Base-by-base conservation (phyloP, 2,113 vertebrate species). In the Onychorhynchus coronatus region DNA sequence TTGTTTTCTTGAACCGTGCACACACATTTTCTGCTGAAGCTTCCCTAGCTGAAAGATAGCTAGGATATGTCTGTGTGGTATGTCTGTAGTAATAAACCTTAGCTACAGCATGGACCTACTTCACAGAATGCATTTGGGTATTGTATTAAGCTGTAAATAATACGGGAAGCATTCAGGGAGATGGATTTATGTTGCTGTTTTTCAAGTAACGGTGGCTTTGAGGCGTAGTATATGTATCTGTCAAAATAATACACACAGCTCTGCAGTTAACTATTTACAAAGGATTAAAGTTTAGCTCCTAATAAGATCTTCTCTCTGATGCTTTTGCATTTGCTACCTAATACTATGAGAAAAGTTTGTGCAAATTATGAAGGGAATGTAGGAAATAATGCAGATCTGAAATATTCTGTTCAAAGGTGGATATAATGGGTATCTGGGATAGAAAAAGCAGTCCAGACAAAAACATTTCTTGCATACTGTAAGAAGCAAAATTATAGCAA, bases 201-300 rank as follows among this genome's bases (percentile, higher is more conserved):
- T 96, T 90, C 72, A 75, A 74, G 85, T 75, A 95, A 91, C 5
- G 1, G 71, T 87, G 88, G 75, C 72, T 97, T 96, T 92, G 68
- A 86, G 79, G 65, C 41, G 23, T 12, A 63, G 63, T 56, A 44
- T 82, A 37, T 86, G 79, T 93, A 83, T 88, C 72, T 94, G 79
- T 86, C 88, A 90, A 93, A 96, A 86, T 86, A 96, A 84, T 52
- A 90, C 74, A 66, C 47, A 56, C 14, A 70, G 67, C 50, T 90
- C 92, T 91, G 49, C 19, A 61, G 85, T 97, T 93, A 94, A 95
- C 90, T 94, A 66, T 90, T 96, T 96, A 92, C 79, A 89, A 86
- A 92, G 83, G 78, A 96, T 94, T 96, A 93, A 93, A 93, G 59
- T 91, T 94, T 92, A 96, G 76, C 88, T 95, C 31, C 85, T 92